Base-by-base conservation (phyloP, 2,888 invertebrate species). In the Lasioglossum zephyrum region DNA sequence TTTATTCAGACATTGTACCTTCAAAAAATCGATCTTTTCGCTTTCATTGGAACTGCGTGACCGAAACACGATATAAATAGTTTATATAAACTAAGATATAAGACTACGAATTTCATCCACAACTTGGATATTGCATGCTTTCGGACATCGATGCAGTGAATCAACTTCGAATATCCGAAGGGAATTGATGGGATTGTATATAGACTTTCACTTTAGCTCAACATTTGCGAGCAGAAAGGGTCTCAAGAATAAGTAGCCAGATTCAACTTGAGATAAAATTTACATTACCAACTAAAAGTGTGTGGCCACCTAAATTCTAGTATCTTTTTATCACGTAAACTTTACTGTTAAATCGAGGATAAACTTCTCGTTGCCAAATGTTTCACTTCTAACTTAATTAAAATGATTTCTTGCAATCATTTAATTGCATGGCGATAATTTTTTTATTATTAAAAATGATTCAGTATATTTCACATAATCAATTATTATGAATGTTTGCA, bases 171-270 rank as follows among this genome's bases (percentile, higher is more conserved):
- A 41, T 74, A 18, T 70, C 13, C 39, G 26, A 63, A 66, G 80
- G 73, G n/a, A 63, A 22, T 53, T 44, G 81, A 76, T 76, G 76
- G 73, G 36, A 73, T 39, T 66, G 81, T n/a, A 76, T 76, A 83
- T 63, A 76, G 66, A 83, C 70, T 78, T 78, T 57, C 41, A 72
- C 57, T 78, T 78, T 57, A 26, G 39, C 41, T 31, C 41, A 49
- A 3, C 47, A 39, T 66, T 36, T 36, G 31, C 47, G 16, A 36
- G 73, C 26, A 31, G n/a, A 73, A 53, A 63, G 75, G 41, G 16
- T 72, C 72, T 75, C 75, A 75, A 66, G 63, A 72, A 80, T 73
- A 80, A 49, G 44, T 4, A 73, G 18, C n/a, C 69, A 36, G n/a
- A 11, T n/a, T 9, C 16, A 22, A 36, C 6, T 60, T 47, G 22